These are phyloP conservation scores for Potamarius usumacintae DNA, from an alignment of 2,113 vertebrate genomes.

Conservation along the genomic window DNA sequence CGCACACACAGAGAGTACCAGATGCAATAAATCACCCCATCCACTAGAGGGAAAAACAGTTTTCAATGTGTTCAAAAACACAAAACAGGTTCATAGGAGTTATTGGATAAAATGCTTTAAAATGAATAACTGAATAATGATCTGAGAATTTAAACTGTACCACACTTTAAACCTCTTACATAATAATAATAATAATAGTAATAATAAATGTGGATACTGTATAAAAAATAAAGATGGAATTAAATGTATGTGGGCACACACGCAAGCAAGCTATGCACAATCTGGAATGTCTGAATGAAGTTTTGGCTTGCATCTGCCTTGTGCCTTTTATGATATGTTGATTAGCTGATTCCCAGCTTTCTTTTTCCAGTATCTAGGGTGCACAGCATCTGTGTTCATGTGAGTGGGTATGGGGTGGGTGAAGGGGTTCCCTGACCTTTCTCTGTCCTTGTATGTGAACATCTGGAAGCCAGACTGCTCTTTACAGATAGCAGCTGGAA, in stretches of 20 bases:
- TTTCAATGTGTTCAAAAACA: neutral
- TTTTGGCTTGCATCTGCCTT: slow-evolving; percentile 49
- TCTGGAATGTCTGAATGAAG: slow-evolving; percentile 41
- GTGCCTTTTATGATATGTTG: slow-evolving; percentile 49
- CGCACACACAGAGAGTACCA: neutral
- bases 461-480: slow-evolving; percentile 72
- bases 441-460: slow-evolving; percentile 65
- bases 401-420: slow-evolving; percentile 57
- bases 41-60: slow-evolving; percentile 8
- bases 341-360: slow-evolving; percentile 45
- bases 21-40: slow-evolving; percentile 1
- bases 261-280: neutral
- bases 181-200: too few species aligned
- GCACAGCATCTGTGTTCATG: slow-evolving; percentile 17
- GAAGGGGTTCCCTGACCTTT: slow-evolving; percentile 79
- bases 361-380: slow-evolving; percentile 23
- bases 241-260: neutral
- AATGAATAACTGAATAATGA: neutral
- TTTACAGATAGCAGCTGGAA: slow-evolving; percentile 71
- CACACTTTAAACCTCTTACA: neutral
- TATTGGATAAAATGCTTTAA: neutral
- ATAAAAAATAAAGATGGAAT: neutral
- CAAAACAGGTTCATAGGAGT: neutral
- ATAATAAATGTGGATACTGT: neutral
- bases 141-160: neutral